These are phyloP conservation scores for Sinocyclocheilus anophthalmus DNA, from an alignment of 2,113 vertebrate species.

Conservation along the genomic window DNA sequence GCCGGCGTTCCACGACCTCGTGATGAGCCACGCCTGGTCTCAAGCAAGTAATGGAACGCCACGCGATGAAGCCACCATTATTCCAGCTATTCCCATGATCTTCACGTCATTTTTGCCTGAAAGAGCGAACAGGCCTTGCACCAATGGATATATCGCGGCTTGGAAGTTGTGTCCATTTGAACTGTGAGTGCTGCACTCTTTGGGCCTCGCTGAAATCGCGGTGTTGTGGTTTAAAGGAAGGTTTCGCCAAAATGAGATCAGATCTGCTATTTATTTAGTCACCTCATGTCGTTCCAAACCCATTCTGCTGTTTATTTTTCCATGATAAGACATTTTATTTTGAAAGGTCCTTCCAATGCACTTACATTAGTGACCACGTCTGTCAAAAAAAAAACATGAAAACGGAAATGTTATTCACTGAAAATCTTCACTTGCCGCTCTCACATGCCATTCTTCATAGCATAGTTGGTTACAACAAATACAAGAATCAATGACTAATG, in stretches of 20 bases:
- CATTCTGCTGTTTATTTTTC: not conserved
- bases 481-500: too few relatives aligned
- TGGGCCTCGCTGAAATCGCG: slow-evolving; percentile 10
- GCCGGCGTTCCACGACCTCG: slow-evolving; percentile 1
- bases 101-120: slow-evolving; percentile 58
- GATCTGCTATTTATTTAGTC: not conserved
- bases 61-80: slow-evolving; percentile 16
- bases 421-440: not conserved
- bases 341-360: too few relatives aligned
- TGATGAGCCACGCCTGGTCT: too few relatives aligned
- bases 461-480: not conserved
- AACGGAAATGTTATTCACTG: not conserved
- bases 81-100: slow-evolving; percentile 41
- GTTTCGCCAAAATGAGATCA: slow-evolving; percentile 39
- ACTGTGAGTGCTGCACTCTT: not conserved
- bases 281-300: slow-evolving; percentile 22
- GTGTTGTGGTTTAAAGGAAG: slow-evolving; percentile 37
- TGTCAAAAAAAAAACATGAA: not conserved
- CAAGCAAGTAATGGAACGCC: slow-evolving; percentile 21
- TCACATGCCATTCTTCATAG: not conserved
- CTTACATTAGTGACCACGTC: too few relatives aligned
- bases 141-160: slow-evolving; percentile 53
- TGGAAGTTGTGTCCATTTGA: slow-evolving; percentile 2
- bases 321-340: too few relatives aligned
- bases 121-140: slow-evolving; percentile 50